Evolutionary conservation across 2,113 vertebrate species (phyloP), one percentile per base, ranked within the genome.

Genomic region (Tautogolabrus adspersus): DNA sequence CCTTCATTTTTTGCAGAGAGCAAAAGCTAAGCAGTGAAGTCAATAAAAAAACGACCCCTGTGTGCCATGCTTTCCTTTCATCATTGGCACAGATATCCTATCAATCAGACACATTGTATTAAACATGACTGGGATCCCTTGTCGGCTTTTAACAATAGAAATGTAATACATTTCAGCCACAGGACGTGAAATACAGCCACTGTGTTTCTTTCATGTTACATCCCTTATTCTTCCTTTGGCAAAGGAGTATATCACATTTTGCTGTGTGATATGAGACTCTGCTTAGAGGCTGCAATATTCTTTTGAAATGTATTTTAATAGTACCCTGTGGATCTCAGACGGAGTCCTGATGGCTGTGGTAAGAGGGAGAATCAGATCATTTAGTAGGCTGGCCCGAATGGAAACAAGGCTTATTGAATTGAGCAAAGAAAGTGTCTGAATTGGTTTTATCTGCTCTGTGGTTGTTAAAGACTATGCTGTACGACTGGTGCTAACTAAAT

Each of bases 251-350:
- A 91, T 90, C 82, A 77, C 59, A 82, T 88, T 86, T 83, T 68
- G 66, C 58, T 57, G 21, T 82, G 62, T 79, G 52, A 87, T 85
- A 79, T 71, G 49, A 85, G 46, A 70, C 57, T 58, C n/a, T 47
- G 69, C 63, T 87, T 66, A 61, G 52, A 90, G 59, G 64, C 74
- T 42, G 13, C 37, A 44, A 81, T 82, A 89, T 85, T 85, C 47
- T 72, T 83, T 72, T 83, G 47, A 89, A 87, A 82, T 42, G 38
- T 78, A 77, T 85, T 85, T 83, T 73, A 89, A 85, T 89, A 81
- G 69, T 65, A 64, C 75, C 79, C 75, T 38, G 4, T 65, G 75
- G 76, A 81, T 83, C 42, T 72, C 42, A 75, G 62, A 67, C 52
- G 37, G 22, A 61, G 70, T 72, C 83, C 59, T 68, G 21, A 22